phyloP scores from a whole-genome alignment of 1,140 invertebrate species.

The Eumaeus atala region DNA sequence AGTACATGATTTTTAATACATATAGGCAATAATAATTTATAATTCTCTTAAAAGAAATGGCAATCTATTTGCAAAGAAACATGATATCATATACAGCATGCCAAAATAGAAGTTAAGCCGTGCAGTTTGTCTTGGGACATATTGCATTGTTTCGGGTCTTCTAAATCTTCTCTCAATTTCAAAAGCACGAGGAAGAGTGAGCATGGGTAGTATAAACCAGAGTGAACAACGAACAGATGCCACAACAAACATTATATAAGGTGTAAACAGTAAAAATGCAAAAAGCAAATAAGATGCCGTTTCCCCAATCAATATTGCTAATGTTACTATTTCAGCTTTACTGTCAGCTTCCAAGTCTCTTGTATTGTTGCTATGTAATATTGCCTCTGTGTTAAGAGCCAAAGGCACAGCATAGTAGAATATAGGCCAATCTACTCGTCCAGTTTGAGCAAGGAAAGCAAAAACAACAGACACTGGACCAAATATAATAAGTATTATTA shows the following conservation, averaged over 20 bases:
- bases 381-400: constrained; percentile 95
- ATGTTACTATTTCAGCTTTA: constrained; percentile 90
- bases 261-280: constrained; percentile 91
- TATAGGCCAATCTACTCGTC: constrained; percentile 87
- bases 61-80: constrained; percentile 77
- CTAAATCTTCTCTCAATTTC: constrained; percentile 93
- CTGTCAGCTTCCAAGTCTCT: constrained; percentile 90
- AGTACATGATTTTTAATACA: constrained; percentile 27
- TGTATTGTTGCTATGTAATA: constrained; percentile 95
- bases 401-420: constrained; percentile 95
- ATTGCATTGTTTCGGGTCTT: constrained; percentile 82
- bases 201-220: constrained; percentile 91
- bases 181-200: constrained; percentile 91
- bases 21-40: constrained; percentile 17
- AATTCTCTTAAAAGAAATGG: constrained; percentile 68
- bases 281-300: constrained; percentile 93
- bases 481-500: constrained; percentile 93
- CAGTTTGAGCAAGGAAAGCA: constrained; percentile 93
- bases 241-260: constrained; percentile 92
- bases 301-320: constrained; percentile 94
- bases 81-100: constrained; percentile 89
- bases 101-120: constrained; percentile 94
- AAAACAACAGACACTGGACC: constrained; percentile 96
- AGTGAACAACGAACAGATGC: constrained; percentile 86
- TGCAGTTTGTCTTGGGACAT: constrained; percentile 90